Base-by-base conservation (phyloP, 2,797 vertebrate genomes). In the Scyliorhinus canicula region DNA sequence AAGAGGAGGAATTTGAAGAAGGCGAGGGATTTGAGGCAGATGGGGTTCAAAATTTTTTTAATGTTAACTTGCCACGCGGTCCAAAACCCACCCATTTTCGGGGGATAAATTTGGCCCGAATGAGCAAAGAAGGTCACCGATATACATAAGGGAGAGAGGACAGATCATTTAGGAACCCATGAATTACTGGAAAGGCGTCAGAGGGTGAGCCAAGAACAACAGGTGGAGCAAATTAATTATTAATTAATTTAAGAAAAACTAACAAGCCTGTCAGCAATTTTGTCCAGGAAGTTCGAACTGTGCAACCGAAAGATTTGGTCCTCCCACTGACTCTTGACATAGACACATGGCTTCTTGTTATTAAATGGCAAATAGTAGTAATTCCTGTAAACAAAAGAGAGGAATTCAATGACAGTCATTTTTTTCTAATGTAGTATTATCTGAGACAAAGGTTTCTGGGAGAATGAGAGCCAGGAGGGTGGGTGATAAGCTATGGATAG, bases 281-380 rank as follows among this genome's bases (percentile, higher is more conserved):
- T 98, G 95, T 99, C 98, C 95, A 99, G 97, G 95, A 98, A 97
- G 95, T 99, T 99, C 16, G 99, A 99, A 95, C 97, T 97, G 96
- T 98, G 97, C 0, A 99, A 96, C 63, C 99, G 96, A 95, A 99
- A 99, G 0, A 96, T 98, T 96, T 98, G 98, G 95, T 98, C 96
- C 93, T 99, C 98, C 98, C 99, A 99, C 4, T 95, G 96, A 95
- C 98, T 98, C 95, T 97, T 95, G 35, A 99, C 96, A 93, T 97
- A 98, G 71, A 99, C 3, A 90, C 99, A 99, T 0, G 98, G 98
- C 96, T 99, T 99, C 96, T 96, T 97, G 93, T 97, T 97, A 0
- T 97, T 96, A 3, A 98, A 97, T 0, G 98, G 98, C 85, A 99
- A 97, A 96, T 98, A 98, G 96, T 97, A 98, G 96, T 98, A 99